A percentile compares a stretch with the other conserved stretches of the same genome.
Evolutionary conservation across 2,888 invertebrate species (phyloP).

Genomic region (Pristionchus maxplancki): DNA sequence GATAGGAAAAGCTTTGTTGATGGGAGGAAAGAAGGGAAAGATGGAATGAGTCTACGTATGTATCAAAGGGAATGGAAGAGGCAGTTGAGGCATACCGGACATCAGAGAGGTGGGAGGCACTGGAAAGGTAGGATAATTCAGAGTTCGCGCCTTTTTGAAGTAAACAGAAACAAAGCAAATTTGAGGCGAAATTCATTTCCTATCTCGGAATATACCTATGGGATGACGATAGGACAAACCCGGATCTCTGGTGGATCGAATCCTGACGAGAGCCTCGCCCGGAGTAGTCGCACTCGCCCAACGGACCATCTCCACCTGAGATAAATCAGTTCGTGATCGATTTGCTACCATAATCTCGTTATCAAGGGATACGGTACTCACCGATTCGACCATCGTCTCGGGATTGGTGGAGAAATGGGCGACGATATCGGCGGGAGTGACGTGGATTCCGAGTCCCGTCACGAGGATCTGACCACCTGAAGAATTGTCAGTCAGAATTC

Average conservation of each 20-base stretch:
- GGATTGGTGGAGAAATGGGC: slow-evolving; percentile 60
- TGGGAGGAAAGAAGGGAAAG: background rate
- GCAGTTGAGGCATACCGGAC: slow-evolving; percentile 26
- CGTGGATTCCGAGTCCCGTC: slow-evolving; percentile 46
- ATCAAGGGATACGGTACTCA: background rate
- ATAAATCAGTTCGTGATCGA: background rate
- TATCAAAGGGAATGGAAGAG: slow-evolving; percentile 50
- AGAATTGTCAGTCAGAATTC: background rate
- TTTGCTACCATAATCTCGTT: background rate
- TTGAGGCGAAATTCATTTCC: too few relatives aligned
- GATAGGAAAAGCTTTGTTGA: slow-evolving; percentile 31
- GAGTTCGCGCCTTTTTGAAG: too few relatives aligned
- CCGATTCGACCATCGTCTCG: slow-evolving; percentile 53
- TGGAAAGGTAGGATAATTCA: background rate
- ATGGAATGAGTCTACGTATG: slow-evolving; percentile 23
- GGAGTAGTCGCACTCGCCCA: slow-evolving; percentile 57
- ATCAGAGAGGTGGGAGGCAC: slow-evolving; percentile 2
- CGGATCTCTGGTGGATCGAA: slow-evolving; percentile 52
- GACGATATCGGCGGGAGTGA: slow-evolving; percentile 59
- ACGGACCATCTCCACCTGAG: slow-evolving; percentile 64
- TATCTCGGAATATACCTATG: background rate
- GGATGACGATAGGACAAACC: background rate
- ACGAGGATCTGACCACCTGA: slow-evolving; percentile 51
- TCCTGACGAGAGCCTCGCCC: slow-evolving; percentile 63
- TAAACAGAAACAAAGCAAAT: too few relatives aligned